A percentile compares a stretch with the other conserved stretches of the same genome.
These are phyloP conservation scores for Bombus confusus DNA, from an alignment of 1,140 invertebrate species.

Conservation along the genomic window DNA sequence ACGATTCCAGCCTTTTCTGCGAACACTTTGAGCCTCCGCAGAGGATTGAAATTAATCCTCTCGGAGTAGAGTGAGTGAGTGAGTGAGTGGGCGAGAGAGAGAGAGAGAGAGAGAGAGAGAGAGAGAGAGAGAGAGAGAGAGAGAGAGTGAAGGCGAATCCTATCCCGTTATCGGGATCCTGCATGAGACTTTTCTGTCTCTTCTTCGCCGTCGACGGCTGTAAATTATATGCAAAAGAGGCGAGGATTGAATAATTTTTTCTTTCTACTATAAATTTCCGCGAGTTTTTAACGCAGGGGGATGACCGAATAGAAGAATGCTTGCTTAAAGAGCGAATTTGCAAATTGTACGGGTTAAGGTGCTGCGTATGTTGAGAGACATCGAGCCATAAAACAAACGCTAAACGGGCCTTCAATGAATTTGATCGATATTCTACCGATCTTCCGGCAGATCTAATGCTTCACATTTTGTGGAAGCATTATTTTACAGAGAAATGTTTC, in stretches of 20 bases:
- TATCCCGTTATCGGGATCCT: conserved; percentile 22
- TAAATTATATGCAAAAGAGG: neutral
- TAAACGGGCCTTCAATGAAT: too few species aligned
- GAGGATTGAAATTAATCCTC: conserved; percentile 56
- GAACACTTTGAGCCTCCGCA: conserved; percentile 17
- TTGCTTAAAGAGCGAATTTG: too few species aligned
- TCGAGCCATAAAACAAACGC: too few species aligned
- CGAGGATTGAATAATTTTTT: neutral
- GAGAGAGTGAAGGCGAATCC: neutral
- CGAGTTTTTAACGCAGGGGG: too few species aligned
- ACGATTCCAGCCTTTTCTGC: conserved; percentile 33
- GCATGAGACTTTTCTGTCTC: neutral
- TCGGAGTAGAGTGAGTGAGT: neutral
- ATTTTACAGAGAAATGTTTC: too few species aligned
- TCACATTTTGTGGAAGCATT: too few species aligned
- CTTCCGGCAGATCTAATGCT: too few species aligned
- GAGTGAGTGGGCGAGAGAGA: neutral
- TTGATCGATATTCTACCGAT: too few species aligned
- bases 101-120: neutral
- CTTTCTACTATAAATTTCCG: neutral
- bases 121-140: neutral
- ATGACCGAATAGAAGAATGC: too few species aligned
- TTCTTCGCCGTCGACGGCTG: neutral
- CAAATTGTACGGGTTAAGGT: too few species aligned
- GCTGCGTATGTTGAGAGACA: too few species aligned